Conservation (phyloP, 2,888 invertebrate species). For the Antheraea assamensis region DNA sequence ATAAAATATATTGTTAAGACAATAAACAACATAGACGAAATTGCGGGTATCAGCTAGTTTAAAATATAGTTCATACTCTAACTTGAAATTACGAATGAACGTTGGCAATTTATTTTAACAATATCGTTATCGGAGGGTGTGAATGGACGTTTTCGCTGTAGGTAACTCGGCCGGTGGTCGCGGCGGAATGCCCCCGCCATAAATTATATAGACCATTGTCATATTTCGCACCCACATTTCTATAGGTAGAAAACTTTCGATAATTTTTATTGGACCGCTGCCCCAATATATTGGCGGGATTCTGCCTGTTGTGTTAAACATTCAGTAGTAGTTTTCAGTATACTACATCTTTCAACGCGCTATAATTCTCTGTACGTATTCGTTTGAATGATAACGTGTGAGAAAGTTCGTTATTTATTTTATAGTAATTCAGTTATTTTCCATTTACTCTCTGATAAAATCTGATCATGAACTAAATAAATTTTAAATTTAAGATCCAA, state of each 20-base stretch:
- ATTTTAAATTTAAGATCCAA: not conserved
- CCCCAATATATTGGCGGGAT: not conserved
- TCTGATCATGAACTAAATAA: not conserved
- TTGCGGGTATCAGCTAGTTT: too few relatives aligned
- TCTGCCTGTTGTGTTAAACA: not conserved
- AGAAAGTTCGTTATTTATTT: not conserved
- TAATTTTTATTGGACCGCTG: slow-evolving; percentile 27
- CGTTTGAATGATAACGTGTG: not conserved
- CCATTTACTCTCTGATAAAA: not conserved
- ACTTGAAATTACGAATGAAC: not conserved
- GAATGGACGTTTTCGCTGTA: slow-evolving; percentile 21
- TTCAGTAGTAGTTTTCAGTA: not conserved
- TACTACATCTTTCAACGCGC: not conserved
- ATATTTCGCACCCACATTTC: slow-evolving; percentile 37
- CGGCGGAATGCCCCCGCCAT: slow-evolving; percentile 27
- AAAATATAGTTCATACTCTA: not conserved
- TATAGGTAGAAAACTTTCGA: slow-evolving; percentile 32
- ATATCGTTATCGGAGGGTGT: not conserved
- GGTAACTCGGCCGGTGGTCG: slow-evolving; percentile 47
- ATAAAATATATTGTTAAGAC: too few relatives aligned
- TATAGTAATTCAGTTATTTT: not conserved
- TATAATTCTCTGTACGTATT: not conserved
- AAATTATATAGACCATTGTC: slow-evolving; percentile 25
- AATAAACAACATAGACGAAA: too few relatives aligned
- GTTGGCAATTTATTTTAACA: not conserved